Percentiles rank a stretch among this genome's conserved stretches.
Conservation (phyloP, 1,140 invertebrate genomes). For the Potamilus streckersoni region DNA sequence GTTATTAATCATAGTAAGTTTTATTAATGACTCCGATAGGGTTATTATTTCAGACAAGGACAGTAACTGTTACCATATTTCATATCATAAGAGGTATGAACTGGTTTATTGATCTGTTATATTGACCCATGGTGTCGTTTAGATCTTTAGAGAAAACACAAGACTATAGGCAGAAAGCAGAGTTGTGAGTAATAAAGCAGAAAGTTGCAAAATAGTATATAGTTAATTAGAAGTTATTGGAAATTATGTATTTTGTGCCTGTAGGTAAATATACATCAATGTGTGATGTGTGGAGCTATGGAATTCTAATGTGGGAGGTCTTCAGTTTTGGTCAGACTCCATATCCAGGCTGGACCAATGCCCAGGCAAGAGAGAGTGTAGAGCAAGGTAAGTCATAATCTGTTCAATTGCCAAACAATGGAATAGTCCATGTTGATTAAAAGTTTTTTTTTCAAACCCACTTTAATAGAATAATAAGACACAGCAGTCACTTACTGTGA, state of each 20-base stretch:
- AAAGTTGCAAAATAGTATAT: background rate
- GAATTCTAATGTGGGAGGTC: conserved; percentile 96
- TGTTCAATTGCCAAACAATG: background rate
- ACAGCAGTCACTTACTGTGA: background rate
- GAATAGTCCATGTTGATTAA: background rate
- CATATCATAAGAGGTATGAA: background rate
- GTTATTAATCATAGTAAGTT: too few relatives aligned
- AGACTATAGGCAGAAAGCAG: background rate
- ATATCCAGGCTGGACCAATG: conserved; percentile 83
- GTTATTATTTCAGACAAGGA: too few relatives aligned
- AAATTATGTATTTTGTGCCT: conserved; percentile 6
- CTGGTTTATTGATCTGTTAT: background rate
- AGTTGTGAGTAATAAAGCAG: background rate
- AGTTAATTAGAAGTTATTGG: background rate
- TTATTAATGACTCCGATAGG: too few relatives aligned
- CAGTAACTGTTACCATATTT: background rate
- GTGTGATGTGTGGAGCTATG: conserved; percentile 99
- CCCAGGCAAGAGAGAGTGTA: conserved; percentile 83
- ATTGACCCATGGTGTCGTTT: background rate
- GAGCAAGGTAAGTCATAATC: conserved; percentile 78
- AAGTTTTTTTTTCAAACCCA: background rate
- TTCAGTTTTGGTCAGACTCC: conserved; percentile 94
- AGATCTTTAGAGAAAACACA: background rate
- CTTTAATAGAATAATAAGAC: background rate
- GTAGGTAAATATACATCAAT: conserved; percentile 93